Conservation (phyloP, 2,797 vertebrate species). For the Cyclura pinguis region DNA sequence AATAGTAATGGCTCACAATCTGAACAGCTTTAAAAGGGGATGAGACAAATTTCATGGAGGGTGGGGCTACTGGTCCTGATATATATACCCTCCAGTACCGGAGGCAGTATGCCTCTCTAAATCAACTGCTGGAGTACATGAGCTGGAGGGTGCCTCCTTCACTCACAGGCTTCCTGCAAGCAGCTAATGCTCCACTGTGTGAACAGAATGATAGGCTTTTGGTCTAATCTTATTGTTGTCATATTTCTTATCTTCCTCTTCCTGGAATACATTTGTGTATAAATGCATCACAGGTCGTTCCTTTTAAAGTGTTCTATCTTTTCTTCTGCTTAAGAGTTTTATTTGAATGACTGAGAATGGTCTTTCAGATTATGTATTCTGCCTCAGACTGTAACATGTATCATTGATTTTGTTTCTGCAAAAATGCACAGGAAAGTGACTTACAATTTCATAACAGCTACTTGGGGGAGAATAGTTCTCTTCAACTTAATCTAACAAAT, state of each 20-base stretch:
- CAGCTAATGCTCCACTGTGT: too few relatives aligned
- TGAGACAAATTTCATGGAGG: too few relatives aligned
- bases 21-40: too few relatives aligned
- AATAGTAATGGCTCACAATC: too few relatives aligned
- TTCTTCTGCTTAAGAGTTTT: conserved; percentile 54
- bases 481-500: not conserved
- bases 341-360: conserved; percentile 56
- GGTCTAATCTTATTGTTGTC: not conserved
- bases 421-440: not conserved
- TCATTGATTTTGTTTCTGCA: not conserved
- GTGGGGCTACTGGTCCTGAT: too few relatives aligned
- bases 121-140: too few relatives aligned
- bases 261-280: not conserved
- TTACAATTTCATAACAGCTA: not conserved
- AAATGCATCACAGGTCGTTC: conserved; percentile 57
- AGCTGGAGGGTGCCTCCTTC: not conserved
- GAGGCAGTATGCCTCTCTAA: too few relatives aligned
- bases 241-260: conserved; percentile 26
- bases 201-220: too few relatives aligned
- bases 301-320: conserved; percentile 1
- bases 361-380: conserved; percentile 30
- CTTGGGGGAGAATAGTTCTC: not conserved
- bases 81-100: too few relatives aligned
- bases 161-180: too few relatives aligned
- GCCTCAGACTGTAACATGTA: not conserved